Base-by-base conservation (phyloP, 2,113 vertebrate genomes). In the Salvelinus namaycush region DNA sequence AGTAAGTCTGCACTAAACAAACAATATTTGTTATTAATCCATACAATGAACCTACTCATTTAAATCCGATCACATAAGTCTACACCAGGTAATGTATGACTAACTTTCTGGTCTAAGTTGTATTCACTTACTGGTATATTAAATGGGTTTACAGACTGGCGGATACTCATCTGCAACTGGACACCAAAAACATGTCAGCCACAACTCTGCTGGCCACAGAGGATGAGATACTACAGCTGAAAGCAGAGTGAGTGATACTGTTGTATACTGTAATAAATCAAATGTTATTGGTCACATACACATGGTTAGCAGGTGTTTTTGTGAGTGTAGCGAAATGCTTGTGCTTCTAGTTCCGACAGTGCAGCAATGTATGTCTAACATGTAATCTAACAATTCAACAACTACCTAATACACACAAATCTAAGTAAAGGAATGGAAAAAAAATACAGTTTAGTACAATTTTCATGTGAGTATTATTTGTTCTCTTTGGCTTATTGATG, bases 201-300 rank as follows among this genome's bases (percentile, higher is more conserved):
- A 93, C 94, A 76, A 93, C 93, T 31, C 91, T 96, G 79, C 86
- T 95, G 87, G 95, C 94, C 85, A 94, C 95, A 48, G 96, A 93
- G 81, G 95, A 96, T 26, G 93, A 97, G 92, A 96, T 97, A 87
- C 81, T 95, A 73, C 93, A 95, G 75, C 93, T 97, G 69, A 97
- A 88, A 91, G 84, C 93, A 83, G 95, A 92, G 93, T 97, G 91
- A 91, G 95, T 87, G 74, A 64, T 26, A 24, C 0, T 34, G 31
- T 26, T 34, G 5, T 4, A 39, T 27, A 3, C 4, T 60, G 54
- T 3, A 18, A 24, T 26, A 49, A 14, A 57, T 20, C 54, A 29
- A 29, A 29, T 29, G 29, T 29, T 29, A 29, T 34, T 44, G 54
- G 1, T 34, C 20, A 29, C 14, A 44, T 26, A 48, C 26, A 34